These are phyloP conservation scores for Megaustenia siamemsis DNA, from an alignment of 2,888 invertebrate species.

Conservation along the genomic window DNA sequence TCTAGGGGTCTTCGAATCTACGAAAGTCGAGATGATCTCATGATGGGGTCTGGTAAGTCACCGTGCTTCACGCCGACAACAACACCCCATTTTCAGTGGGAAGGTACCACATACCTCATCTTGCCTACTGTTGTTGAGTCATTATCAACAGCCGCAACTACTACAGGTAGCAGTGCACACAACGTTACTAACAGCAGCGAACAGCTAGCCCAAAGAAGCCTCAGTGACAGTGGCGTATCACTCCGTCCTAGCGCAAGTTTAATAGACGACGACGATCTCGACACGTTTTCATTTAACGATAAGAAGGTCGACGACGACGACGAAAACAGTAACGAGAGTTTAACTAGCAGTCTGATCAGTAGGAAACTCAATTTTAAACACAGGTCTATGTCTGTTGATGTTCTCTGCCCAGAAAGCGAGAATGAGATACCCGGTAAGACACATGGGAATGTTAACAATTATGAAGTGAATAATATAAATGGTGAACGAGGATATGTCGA, in stretches of 20 bases:
- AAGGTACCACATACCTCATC: conserved; percentile 45
- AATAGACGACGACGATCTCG: background rate
- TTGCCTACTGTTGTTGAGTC: conserved; percentile 50
- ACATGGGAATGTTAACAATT: background rate
- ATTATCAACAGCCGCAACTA: background rate
- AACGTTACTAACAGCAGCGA: background rate
- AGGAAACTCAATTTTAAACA: background rate
- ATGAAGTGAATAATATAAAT: background rate
- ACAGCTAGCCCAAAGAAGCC: conserved; percentile 25
- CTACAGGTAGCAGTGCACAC: background rate
- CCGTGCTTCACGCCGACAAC: conserved; percentile 23
- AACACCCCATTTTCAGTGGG: conserved; percentile 40
- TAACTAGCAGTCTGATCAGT: background rate
- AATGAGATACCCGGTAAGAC: background rate
- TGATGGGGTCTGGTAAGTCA: conserved; percentile 16
- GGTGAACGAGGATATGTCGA: conserved; percentile 35
- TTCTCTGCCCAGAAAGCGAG: background rate
- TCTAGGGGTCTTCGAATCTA: conserved; percentile 49
- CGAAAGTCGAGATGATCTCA: conserved; percentile 23
- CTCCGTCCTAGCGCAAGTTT: background rate
- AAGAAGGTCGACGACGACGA: background rate
- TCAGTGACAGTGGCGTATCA: conserved; percentile 40
- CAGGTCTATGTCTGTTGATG: conserved; percentile 47
- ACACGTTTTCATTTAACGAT: background rate
- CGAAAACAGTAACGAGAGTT: background rate